A percentile compares a stretch with the other conserved stretches of the same genome.
These are phyloP conservation scores for Troides helena DNA, from an alignment of 2,888 invertebrate genomes.

Conservation along the genomic window DNA sequence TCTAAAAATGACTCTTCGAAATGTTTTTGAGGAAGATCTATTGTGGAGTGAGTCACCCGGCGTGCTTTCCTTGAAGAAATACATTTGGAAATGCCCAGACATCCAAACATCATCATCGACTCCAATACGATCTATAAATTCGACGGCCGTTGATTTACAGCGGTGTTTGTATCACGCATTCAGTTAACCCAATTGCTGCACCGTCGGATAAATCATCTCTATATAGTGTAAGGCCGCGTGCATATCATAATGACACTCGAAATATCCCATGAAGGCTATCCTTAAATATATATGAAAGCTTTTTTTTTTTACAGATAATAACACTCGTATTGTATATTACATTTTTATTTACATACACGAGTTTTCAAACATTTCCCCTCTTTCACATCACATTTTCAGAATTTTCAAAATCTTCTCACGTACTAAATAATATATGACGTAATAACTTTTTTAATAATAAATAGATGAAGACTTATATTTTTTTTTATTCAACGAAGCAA, in stretches of 20 bases:
- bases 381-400: no score
- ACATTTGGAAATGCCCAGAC: constrained; percentile 27
- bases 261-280: constrained; percentile 19
- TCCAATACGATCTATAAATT: constrained; percentile 26
- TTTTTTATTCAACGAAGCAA: no score
- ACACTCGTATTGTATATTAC: background rate
- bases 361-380: no score
- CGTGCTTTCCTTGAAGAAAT: constrained; percentile 19
- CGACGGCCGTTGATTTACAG: constrained; percentile 28
- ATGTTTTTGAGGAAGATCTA: constrained; percentile 1
- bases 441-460: no score
- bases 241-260: constrained; percentile 13
- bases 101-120: constrained; percentile 25
- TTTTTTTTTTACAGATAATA: background rate
- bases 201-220: constrained; percentile 50
- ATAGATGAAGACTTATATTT: no score
- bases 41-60: constrained; percentile 9
- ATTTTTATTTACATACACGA: background rate
- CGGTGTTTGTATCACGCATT: constrained; percentile 38
- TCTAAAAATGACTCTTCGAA: background rate
- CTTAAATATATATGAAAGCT: background rate
- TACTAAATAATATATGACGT: no score
- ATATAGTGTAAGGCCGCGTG: constrained; percentile 33
- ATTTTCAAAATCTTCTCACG: no score
- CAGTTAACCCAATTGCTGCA: constrained; percentile 57